Percentiles rank a stretch among this genome's conserved stretches.
These are phyloP conservation scores for Aspiorhynchus laticeps DNA, from an alignment of 2,113 vertebrate species.

Conservation along the genomic window DNA sequence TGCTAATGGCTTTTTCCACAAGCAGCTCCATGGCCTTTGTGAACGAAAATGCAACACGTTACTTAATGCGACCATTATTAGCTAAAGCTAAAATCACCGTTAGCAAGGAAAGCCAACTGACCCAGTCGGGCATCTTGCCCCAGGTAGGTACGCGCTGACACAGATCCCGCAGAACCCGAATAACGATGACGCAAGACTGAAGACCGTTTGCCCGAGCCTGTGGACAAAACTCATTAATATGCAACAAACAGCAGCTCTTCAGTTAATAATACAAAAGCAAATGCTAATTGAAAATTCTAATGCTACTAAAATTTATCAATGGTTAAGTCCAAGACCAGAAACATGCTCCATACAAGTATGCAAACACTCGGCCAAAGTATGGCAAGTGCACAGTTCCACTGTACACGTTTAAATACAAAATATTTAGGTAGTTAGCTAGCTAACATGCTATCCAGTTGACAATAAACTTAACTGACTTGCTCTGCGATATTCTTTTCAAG, in stretches of 20 bases:
- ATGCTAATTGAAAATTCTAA: not conserved
- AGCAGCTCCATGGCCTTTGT: slow-evolving; percentile 77
- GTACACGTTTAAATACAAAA: too few species aligned
- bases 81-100: not conserved
- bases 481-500: too few species aligned
- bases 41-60: not conserved
- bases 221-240: slow-evolving; percentile 18
- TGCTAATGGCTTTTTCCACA: slow-evolving; percentile 79
- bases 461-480: too few species aligned
- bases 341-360: too few species aligned
- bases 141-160: slow-evolving; percentile 81
- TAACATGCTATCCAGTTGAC: too few species aligned
- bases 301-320: not conserved
- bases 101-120: slow-evolving; percentile 57
- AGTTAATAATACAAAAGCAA: not conserved
- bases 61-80: not conserved
- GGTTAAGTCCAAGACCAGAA: too few species aligned
- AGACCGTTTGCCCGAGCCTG: slow-evolving; percentile 84
- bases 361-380: too few species aligned
- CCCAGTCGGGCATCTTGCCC: slow-evolving; percentile 81
- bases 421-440: too few species aligned
- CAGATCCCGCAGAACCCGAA: slow-evolving; percentile 81
- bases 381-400: too few species aligned
- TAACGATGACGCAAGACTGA: slow-evolving; percentile 83
- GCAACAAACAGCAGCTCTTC: not conserved